Percentiles rank a stretch among this genome's conserved stretches.
Conservation (phyloP, 2,113 vertebrate genomes). For the Myodes glareolus region DNA sequence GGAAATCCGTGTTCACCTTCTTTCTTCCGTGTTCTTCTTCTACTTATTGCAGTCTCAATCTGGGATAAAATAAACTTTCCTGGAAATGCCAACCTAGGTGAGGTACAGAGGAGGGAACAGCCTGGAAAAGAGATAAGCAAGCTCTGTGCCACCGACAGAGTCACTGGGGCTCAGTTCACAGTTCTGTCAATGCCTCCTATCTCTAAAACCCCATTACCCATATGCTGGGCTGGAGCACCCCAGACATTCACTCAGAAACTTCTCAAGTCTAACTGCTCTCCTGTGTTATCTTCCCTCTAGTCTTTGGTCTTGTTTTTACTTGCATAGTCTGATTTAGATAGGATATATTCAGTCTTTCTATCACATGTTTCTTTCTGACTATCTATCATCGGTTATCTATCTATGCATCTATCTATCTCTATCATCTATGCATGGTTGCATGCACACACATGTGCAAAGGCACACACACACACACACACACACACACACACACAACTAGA, state of each 20-base stretch:
- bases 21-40: too few relatives aligned
- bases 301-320: too few relatives aligned
- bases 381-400: too few relatives aligned
- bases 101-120: background rate
- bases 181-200: background rate
- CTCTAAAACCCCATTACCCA: background rate
- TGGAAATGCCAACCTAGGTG: background rate
- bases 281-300: background rate
- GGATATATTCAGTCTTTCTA: too few relatives aligned
- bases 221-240: background rate
- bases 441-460: too few relatives aligned
- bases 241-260: fast-evolving
- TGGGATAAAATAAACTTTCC: background rate
- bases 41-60: background rate
- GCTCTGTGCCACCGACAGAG: background rate
- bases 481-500: too few relatives aligned
- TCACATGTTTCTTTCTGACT: too few relatives aligned
- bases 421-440: too few relatives aligned
- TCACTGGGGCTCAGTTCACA: background rate
- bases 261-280: too few relatives aligned
- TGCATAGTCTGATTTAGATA: too few relatives aligned
- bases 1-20: background rate
- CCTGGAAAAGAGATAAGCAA: background rate
- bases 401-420: too few relatives aligned
- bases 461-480: too few relatives aligned